Evolutionary conservation across 2,797 vertebrate species (phyloP).

Genomic region (Capromys pilorides): DNA sequence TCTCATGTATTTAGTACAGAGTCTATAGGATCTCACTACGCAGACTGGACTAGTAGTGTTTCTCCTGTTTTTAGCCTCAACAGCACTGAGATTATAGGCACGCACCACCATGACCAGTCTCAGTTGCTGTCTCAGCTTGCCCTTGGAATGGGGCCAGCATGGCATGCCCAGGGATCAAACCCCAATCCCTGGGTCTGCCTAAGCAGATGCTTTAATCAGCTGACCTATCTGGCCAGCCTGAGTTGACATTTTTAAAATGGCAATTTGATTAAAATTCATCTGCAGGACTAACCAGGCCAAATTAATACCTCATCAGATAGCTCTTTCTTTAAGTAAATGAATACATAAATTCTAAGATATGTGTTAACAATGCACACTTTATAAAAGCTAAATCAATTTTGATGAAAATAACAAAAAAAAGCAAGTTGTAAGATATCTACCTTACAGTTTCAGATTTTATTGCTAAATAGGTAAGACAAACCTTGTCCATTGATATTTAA

Average conservation of each 20-base stretch:
- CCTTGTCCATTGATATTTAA: background rate
- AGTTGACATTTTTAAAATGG: background rate
- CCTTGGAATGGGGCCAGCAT: no score
- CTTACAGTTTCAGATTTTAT: background rate
- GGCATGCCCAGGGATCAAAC: no score
- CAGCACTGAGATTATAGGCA: no score
- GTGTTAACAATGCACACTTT: background rate
- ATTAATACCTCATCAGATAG: background rate
- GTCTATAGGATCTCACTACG: no score
- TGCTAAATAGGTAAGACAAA: background rate
- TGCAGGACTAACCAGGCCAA: background rate
- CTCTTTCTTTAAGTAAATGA: background rate
- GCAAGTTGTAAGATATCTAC: background rate
- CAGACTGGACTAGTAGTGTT: no score
- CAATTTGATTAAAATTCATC: background rate
- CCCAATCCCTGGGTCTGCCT: no score
- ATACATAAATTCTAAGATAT: background rate
- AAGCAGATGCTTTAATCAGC: no score
- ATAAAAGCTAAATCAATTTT: background rate
- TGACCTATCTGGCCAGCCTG: no score
- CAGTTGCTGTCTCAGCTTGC: no score
- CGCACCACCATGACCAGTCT: no score
- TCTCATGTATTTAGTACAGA: no score
- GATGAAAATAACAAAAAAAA: background rate
- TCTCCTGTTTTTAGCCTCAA: no score